Evolutionary conservation across 2,797 vertebrate species (phyloP).

Genomic region (Pterois miles): DNA sequence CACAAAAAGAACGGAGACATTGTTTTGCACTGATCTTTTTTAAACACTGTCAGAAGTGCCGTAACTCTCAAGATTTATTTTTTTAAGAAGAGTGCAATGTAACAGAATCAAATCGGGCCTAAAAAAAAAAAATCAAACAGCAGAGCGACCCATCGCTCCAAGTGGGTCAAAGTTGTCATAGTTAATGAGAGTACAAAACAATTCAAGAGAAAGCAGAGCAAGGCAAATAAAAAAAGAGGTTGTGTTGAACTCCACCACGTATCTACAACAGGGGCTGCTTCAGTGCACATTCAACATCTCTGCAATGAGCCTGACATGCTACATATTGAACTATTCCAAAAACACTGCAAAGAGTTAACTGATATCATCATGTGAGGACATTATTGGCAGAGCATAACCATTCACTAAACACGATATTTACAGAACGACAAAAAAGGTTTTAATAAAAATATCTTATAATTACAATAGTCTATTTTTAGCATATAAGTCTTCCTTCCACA

Average conservation of each 20-base stretch:
- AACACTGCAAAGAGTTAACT: conserved; percentile 76
- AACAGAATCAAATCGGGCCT: conserved; percentile 44
- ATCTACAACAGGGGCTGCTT: conserved; percentile 66
- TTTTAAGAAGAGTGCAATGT: conserved; percentile 46
- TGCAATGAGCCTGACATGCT: conserved; percentile 76
- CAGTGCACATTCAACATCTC: conserved; percentile 75
- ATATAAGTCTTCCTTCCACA: conserved; percentile 94
- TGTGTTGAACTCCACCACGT: conserved; percentile 56
- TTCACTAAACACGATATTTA: conserved; percentile 95
- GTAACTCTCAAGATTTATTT: neutral
- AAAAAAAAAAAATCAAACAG: conserved; percentile 17
- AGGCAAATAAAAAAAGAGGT: conserved; percentile 45
- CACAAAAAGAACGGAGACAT: conserved; percentile 33
- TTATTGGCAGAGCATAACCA: conserved; percentile 81
- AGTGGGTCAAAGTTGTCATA: conserved; percentile 38
- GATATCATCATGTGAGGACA: conserved; percentile 76
- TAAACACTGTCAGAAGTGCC: conserved; percentile 59
- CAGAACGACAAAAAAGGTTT: conserved; percentile 90
- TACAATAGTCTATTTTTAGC: conserved; percentile 99
- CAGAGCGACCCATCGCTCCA: conserved; percentile 13
- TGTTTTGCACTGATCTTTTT: conserved; percentile 29
- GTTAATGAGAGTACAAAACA: conserved; percentile 69
- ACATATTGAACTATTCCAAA: conserved; percentile 72
- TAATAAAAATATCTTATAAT: conserved; percentile 99
- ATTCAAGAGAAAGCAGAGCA: conserved; percentile 54